Base-by-base conservation (phyloP, 2,113 vertebrate genomes). In the Ceyx margarethae region DNA sequence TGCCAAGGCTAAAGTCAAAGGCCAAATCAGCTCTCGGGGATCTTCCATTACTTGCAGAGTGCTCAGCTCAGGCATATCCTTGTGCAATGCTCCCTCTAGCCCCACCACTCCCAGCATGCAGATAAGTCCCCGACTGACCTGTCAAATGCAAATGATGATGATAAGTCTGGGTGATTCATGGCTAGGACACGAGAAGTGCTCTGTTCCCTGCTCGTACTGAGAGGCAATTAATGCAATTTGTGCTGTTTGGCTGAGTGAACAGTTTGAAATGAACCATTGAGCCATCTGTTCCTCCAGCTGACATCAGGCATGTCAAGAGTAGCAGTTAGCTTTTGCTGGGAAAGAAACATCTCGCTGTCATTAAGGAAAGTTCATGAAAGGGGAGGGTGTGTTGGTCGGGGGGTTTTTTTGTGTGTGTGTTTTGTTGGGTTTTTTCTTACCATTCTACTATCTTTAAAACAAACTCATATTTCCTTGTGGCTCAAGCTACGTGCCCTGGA, bases 251-350 rank as follows among this genome's bases (percentile, higher is more conserved):
- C 95, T 95, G 91, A 87, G 77, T 21, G 93, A 96, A 94, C 60
- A 46, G 81, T 90, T 89, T 83, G 58, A 26, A 67, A 94, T 85
- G 90, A 93, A 96, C 85, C 95, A 71, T 17, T 77, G 89, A 73
- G 88, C 96, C 94, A 96, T 97, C 97, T 97, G 96, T 92, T 96
- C 92, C 95, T 80, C 85, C 92, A 95, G 87, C 94, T 92, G 96
- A 96, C 93, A 94, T 57, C 74, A 94, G 77, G 85, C 67, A 1
- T 91, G 91, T 85, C 72, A 76, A 77, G 80, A 87, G 81, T 65
- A 92, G 93, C 93, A 90, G 91, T 53, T 28, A n/a, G 74, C 54
- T 92, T 94, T 83, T 61, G 37, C 94, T 76, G 71, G 65, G 83
- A 91, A 60, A 80, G 86, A 94, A 95, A 73, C 15, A n/a, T 87